Conservation (phyloP, 2,797 vertebrate species). For the Paguma larvata region DNA sequence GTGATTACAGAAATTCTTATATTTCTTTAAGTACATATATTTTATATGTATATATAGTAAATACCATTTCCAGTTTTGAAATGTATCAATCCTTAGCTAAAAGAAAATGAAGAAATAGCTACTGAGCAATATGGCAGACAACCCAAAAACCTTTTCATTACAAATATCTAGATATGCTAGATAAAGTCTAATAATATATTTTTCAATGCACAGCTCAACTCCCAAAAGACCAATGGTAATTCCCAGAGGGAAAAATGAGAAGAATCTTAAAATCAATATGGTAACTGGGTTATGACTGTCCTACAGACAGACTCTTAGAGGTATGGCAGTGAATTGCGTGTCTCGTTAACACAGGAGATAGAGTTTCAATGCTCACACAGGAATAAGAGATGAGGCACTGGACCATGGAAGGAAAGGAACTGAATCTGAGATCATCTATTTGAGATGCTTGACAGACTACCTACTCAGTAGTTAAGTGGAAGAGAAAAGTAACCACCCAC, state of each 20-base stretch:
- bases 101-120: constrained; percentile 36
- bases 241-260: neutral
- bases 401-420: neutral
- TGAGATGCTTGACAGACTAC: neutral
- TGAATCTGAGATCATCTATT: neutral
- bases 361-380: neutral
- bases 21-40: neutral
- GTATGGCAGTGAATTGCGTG: neutral
- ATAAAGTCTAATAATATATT: constrained; percentile 26
- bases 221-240: neutral
- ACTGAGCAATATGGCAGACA: neutral
- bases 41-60: neutral
- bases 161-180: neutral
- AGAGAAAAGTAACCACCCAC: neutral
- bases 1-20: neutral
- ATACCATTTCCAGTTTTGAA: constrained; percentile 24
- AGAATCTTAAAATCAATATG: neutral
- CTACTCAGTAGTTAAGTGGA: neutral
- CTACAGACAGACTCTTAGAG: neutral
- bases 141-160: neutral
- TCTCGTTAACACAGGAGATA: neutral
- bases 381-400: neutral
- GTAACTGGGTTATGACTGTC: neutral
- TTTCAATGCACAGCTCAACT: constrained; percentile 11
- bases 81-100: constrained; percentile 40